Conservation (phyloP, 2,113 vertebrate genomes). For the Mastomys coucha region DNA sequence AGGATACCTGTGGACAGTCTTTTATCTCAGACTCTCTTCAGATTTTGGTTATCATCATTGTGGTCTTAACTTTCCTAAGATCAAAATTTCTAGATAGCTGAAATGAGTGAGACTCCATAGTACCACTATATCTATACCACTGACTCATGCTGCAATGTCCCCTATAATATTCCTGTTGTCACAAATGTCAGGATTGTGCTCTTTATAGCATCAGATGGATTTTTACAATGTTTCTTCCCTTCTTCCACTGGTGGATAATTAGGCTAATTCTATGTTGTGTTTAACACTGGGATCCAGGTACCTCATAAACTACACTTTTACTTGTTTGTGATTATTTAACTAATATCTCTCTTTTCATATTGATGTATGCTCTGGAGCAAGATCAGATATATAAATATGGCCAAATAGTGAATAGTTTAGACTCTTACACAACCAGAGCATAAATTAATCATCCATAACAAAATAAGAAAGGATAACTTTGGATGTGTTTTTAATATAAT, state of each 20-base stretch:
- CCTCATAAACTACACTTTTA: neutral
- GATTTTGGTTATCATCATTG: neutral
- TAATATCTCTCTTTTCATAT: neutral
- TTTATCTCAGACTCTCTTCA: neutral
- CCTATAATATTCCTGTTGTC: neutral
- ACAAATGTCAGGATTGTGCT: neutral
- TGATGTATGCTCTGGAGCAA: neutral
- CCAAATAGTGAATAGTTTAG: conserved; percentile 42
- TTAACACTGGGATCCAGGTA: neutral
- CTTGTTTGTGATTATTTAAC: conserved; percentile 23
- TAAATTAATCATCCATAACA: neutral
- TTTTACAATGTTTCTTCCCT: neutral
- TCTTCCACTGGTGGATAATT: neutral
- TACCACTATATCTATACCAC: neutral
- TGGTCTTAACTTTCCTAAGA: neutral
- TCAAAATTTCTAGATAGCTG: neutral
- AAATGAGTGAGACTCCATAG: neutral
- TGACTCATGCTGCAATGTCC: neutral
- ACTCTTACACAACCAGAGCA: neutral
- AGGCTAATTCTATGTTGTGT: neutral
- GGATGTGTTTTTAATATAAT: conserved; percentile 1
- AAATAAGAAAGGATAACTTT: neutral
- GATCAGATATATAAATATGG: too few relatives aligned
- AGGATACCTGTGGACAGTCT: too few relatives aligned
- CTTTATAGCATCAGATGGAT: neutral